A percentile compares a stretch with the other conserved stretches of the same genome.
These are phyloP conservation scores for Lordiphosa mommai DNA, from an alignment of 1,140 invertebrate species.

Conservation along the genomic window DNA sequence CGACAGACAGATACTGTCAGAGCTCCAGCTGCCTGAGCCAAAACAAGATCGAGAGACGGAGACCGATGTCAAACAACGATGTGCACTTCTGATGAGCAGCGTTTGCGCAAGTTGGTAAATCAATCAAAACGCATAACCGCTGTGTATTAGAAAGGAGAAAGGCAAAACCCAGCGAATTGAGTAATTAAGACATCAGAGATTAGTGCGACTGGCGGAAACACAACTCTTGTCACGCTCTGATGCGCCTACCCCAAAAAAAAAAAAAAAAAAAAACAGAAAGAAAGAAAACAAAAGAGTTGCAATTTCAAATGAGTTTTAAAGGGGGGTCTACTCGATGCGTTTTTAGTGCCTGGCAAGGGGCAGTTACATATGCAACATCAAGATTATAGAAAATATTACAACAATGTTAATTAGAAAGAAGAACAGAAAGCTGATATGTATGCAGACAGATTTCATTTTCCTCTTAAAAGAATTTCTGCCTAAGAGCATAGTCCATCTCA, in stretches of 20 bases:
- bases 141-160: conserved; percentile 34
- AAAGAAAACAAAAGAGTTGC: conserved; percentile 24
- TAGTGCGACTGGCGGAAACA: conserved; percentile 26
- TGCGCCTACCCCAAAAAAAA: conserved; percentile 18
- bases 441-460: too few species aligned
- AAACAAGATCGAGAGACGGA: conserved; percentile 35
- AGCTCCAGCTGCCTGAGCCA: conserved; percentile 1
- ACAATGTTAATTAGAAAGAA: conserved; percentile 19
- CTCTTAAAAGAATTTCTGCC: too few species aligned
- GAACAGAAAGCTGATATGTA: conserved; percentile 7
- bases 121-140: conserved; percentile 54
- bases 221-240: conserved; percentile 28
- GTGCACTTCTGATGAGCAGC: conserved; percentile 8
- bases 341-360: conserved; percentile 4
- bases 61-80: conserved; percentile 28
- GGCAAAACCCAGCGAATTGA: conserved; percentile 46
- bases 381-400: conserved; percentile 31
- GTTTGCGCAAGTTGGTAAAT: conserved; percentile 47
- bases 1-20: not conserved
- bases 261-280: too few species aligned
- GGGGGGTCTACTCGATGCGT: too few species aligned
- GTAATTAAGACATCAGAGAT: conserved; percentile 56
- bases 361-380: conserved; percentile 36
- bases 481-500: too few species aligned
- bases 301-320: conserved; percentile 20